phyloP scores from a whole-genome alignment of 2,113 vertebrate species.

The Ramphastos sulfuratus region DNA sequence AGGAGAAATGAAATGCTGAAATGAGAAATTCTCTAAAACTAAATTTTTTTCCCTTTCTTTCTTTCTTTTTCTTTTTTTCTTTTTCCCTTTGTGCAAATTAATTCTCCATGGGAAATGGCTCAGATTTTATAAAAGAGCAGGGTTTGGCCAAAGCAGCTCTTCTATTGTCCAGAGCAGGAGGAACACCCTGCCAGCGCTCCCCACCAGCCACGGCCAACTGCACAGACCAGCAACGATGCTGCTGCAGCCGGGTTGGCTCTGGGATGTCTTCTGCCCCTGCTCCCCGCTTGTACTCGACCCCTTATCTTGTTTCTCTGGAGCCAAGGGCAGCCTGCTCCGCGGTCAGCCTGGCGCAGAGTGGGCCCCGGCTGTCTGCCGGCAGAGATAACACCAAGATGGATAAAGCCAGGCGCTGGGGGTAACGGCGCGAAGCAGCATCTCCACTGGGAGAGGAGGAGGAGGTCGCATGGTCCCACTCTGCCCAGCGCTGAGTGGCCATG shows the following conservation, averaged over 20 bases:
- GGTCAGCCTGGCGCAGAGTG: neutral
- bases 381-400: neutral
- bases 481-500: neutral
- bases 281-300: neutral
- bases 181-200: neutral
- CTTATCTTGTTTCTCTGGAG: neutral
- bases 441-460: neutral
- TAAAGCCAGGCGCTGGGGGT: neutral
- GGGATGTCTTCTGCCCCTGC: neutral
- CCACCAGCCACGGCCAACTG: neutral
- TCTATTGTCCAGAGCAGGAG: neutral
- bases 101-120: conserved; percentile 9
- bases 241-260: neutral
- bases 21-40: neutral
- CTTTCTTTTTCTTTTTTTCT: too few species aligned
- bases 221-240: neutral
- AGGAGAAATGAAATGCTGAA: neutral
- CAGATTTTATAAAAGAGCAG: neutral
- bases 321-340: neutral
- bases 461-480: neutral
- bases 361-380: neutral
- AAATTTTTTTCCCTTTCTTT: too few species aligned
- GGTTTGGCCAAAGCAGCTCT: neutral
- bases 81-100: neutral
- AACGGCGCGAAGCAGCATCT: neutral